Evolutionary conservation across 2,113 vertebrate genomes (phyloP).

Genomic region (Ciconia stormi): DNA sequence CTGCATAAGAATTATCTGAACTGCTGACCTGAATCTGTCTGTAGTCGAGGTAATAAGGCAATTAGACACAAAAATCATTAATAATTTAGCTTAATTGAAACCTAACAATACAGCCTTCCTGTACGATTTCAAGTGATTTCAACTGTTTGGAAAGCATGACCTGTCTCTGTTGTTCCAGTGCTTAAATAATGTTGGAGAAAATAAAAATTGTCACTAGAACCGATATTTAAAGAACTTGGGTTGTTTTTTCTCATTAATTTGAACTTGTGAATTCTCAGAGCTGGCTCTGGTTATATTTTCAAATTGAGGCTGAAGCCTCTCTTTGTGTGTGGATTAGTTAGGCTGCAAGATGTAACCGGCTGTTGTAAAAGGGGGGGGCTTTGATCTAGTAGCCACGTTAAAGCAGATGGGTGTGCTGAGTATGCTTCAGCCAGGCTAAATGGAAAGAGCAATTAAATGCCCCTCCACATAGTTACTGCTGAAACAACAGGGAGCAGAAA

Average conservation of each 20-base stretch:
- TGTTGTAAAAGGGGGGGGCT: neutral
- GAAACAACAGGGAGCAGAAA: constrained; percentile 48
- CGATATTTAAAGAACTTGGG: neutral
- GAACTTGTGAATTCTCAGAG: neutral
- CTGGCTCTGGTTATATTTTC: neutral
- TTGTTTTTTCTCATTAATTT: neutral
- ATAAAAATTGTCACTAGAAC: neutral
- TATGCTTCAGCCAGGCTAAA: neutral
- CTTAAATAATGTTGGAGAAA: neutral
- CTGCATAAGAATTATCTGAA: neutral
- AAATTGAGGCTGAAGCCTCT: neutral
- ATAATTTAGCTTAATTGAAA: constrained; percentile 56
- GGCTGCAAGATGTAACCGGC: neutral
- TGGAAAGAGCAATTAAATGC: constrained; percentile 17
- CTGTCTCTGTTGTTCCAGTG: neutral
- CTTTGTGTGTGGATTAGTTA: neutral
- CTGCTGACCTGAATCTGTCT: constrained; percentile 14
- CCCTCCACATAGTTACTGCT: neutral
- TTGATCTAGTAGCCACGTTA: neutral
- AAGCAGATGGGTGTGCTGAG: constrained; percentile 8
- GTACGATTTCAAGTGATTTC: neutral
- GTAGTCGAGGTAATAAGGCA: neutral
- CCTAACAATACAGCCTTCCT: neutral
- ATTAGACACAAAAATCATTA: constrained; percentile 45
- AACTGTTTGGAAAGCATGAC: neutral